Conservation (phyloP, 2,888 invertebrate genomes). For the Nysson spinosus region DNA sequence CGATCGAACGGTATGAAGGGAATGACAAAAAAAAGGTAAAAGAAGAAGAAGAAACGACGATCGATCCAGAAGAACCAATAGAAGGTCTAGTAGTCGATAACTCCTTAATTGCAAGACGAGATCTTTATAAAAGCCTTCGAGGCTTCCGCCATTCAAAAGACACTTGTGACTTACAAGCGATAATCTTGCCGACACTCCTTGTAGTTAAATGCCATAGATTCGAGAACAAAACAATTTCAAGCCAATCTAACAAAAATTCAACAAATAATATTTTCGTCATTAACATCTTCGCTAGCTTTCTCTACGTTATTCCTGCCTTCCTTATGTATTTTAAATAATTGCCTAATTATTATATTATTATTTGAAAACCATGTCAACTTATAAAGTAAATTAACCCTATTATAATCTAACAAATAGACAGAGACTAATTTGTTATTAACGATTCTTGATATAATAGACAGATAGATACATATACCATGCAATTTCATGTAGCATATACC, state of each 20-base stretch:
- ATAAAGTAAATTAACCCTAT: no score
- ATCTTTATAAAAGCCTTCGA: constrained; percentile 23
- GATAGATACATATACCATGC: no score
- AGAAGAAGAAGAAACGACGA: constrained; percentile 4
- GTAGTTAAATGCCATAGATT: constrained; percentile 27
- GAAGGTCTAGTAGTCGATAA: constrained; percentile 47
- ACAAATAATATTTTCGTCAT: constrained; percentile 13
- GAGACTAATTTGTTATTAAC: no score
- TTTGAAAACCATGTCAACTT: no score
- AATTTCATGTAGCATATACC: no score
- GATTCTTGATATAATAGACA: no score
- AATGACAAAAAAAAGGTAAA: not conserved
- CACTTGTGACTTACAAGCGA: constrained; percentile 21
- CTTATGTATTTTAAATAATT: no score
- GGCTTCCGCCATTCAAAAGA: constrained; percentile 34
- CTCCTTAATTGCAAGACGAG: constrained; percentile 52
- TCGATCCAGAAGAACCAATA: constrained; percentile 38
- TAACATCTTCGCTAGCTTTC: no score
- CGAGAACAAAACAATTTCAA: constrained; percentile 14
- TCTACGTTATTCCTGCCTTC: no score
- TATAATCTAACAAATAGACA: no score
- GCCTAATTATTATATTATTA: no score
- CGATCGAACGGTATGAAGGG: not conserved
- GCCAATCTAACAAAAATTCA: constrained; percentile 23
- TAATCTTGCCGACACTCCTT: constrained; percentile 29